Evolutionary conservation across 2,113 vertebrate species (phyloP).

Genomic region (Xyrauchen texanus): DNA sequence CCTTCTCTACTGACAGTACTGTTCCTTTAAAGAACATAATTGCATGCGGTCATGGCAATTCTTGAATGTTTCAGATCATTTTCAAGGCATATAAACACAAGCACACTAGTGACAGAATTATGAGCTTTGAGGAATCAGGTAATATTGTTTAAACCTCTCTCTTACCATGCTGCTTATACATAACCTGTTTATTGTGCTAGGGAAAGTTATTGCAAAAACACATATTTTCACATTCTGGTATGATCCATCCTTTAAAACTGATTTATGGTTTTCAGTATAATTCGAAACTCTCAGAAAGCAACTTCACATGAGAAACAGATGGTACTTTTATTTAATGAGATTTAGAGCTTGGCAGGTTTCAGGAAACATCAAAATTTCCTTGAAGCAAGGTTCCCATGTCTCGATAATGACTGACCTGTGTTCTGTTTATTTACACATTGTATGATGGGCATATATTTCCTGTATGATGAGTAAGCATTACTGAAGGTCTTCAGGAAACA

Average conservation of each 20-base stretch:
- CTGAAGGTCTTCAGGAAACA: slow-evolving; percentile 11
- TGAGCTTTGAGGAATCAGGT: slow-evolving; percentile 22
- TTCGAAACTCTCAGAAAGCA: slow-evolving; percentile 24
- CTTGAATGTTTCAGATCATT: not conserved
- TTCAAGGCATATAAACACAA: slow-evolving; percentile 10
- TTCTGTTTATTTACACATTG: slow-evolving; percentile 1
- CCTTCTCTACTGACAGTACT: not conserved
- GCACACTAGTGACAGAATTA: slow-evolving; percentile 4
- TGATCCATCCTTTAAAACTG: slow-evolving; percentile 6
- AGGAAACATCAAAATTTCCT: slow-evolving; percentile 35
- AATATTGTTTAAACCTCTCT: slow-evolving; percentile 23
- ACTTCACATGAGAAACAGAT: slow-evolving; percentile 33
- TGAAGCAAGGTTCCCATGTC: slow-evolving; percentile 2
- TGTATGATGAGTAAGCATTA: slow-evolving; percentile 24
- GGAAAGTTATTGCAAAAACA: slow-evolving; percentile 30
- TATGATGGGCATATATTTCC: not conserved
- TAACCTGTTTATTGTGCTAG: slow-evolving; percentile 25
- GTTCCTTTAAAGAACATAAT: too few species aligned
- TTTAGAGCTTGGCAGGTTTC: slow-evolving; percentile 31
- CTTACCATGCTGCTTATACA: not conserved
- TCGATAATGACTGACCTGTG: slow-evolving; percentile 17
- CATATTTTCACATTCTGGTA: slow-evolving; percentile 38
- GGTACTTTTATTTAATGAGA: slow-evolving; percentile 42
- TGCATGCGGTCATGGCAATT: not conserved
- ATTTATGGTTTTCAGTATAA: slow-evolving; percentile 36